Evolutionary conservation across 2,797 vertebrate genomes (phyloP), one percentile per base, ranked within the genome.

Genomic region (Dendrocincla tyrannina): DNA sequence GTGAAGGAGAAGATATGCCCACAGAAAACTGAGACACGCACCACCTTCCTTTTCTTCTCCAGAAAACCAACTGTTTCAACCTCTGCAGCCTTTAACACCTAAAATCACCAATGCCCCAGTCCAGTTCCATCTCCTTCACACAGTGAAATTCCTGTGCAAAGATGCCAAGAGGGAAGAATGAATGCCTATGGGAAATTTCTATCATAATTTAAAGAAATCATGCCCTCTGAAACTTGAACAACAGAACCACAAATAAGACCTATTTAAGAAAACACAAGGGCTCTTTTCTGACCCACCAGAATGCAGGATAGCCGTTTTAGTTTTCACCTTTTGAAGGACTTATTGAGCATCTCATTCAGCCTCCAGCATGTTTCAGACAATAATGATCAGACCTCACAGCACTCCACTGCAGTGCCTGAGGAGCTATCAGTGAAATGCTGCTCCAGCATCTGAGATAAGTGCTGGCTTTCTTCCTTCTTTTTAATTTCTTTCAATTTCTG

Each of bases 271-370:
- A 94, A 91, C 55, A 88, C 67, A 69, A 85, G 56, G 33, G 70
- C 59, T 94, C 55, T 82, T 86, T 76, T 28, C 79, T 88, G 19
- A 14, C n/a, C 46, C 63, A 82, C 35, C 47, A 79, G 59, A 82
- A 90, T 86, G 52, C 59, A 23, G 79, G 44, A 59, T 5, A 52
- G 70, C 66, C 85, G n/a, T 67, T 91, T 88, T n/a, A 87, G 76
- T 64, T 93, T 78, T 84, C 88, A 85, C 74, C 77, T 86, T 52
- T 67, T 33, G n/a, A 86, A 91, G 83, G 67, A 64, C 41, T 79
- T 94, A 91, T 17, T 9, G 63, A 96, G 77, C 73, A 81, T 35
- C 82, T 81, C 82, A 9, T 75, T 89, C 79, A 91, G 85, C 39
- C 85, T 67, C 44, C 82, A 84, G 79, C 82, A 17, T 9, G 42